Percentiles rank a stretch among this genome's conserved stretches.
Evolutionary conservation across 2,888 invertebrate genomes (phyloP).

Genomic region (Lasioglossum marginatum): DNA sequence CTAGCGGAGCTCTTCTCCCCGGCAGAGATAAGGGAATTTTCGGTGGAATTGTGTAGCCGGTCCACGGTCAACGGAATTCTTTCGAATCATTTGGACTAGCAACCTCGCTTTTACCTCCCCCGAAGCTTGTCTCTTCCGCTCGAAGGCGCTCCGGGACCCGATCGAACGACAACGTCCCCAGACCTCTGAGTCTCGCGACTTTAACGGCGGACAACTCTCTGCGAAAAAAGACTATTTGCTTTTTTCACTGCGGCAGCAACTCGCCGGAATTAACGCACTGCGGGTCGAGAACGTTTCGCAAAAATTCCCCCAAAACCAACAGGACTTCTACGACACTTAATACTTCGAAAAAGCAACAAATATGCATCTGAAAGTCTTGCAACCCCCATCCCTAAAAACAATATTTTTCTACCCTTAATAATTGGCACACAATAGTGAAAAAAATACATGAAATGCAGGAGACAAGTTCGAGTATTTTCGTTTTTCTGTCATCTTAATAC

Average conservation of each 20-base stretch:
- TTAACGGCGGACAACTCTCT: neutral
- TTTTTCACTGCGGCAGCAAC: neutral
- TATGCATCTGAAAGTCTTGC: no score
- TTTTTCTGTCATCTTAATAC: no score
- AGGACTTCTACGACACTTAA: no score
- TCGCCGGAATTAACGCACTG: neutral
- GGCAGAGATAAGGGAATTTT: constrained; percentile 41
- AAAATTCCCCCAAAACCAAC: no score
- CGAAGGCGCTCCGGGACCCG: neutral
- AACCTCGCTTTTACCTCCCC: neutral
- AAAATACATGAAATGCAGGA: no score
- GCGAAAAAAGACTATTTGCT: neutral
- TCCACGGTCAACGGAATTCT: constrained; percentile 44
- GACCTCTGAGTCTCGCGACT: neutral
- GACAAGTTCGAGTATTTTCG: no score
- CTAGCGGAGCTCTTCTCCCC: constrained; percentile 39
- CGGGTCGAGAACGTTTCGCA: neutral
- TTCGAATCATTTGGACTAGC: constrained; percentile 4
- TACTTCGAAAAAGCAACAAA: no score
- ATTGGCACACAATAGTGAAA: no score
- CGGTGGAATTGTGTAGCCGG: constrained; percentile 47
- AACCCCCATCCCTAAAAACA: no score
- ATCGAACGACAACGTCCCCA: neutral
- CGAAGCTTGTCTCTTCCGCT: constrained; percentile 13
- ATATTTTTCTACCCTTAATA: no score